A percentile compares a stretch with the other conserved stretches of the same genome.
These are phyloP conservation scores for Diarsia rubi DNA, from an alignment of 2,888 invertebrate species.

Conservation along the genomic window DNA sequence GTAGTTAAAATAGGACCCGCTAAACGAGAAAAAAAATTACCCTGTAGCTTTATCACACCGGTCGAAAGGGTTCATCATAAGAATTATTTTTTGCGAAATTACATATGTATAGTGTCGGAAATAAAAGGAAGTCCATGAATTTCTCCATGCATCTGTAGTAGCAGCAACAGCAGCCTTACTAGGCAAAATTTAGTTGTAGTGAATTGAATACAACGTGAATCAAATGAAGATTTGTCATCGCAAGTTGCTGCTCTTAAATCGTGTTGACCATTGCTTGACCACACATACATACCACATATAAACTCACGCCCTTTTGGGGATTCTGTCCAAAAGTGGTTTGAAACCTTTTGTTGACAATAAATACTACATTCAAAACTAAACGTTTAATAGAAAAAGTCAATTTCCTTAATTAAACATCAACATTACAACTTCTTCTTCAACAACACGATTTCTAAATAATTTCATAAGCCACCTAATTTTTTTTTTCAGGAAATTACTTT, in stretches of 20 bases:
- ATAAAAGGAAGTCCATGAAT: too few relatives aligned
- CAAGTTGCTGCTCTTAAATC: neutral
- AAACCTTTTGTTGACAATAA: neutral
- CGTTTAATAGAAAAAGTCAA: neutral
- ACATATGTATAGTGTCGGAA: too few relatives aligned
- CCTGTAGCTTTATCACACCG: too few relatives aligned
- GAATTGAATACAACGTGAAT: neutral
- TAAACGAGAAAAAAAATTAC: too few relatives aligned
- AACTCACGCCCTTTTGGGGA: too few relatives aligned
- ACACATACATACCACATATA: too few relatives aligned
- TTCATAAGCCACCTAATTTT: too few relatives aligned
- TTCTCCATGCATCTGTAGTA: neutral
- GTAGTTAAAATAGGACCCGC: too few relatives aligned
- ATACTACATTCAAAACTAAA: neutral
- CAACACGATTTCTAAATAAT: slow-evolving; percentile 1
- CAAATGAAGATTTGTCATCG: neutral
- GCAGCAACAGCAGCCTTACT: neutral
- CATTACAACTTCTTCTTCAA: slow-evolving; percentile 3
- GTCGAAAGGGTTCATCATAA: too few relatives aligned
- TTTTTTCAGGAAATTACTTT: too few relatives aligned
- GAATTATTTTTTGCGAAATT: too few relatives aligned
- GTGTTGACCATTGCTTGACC: too few relatives aligned
- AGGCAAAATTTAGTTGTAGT: neutral
- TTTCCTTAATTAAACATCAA: slow-evolving; percentile 3
- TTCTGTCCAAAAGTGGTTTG: neutral